A percentile compares a stretch with the other conserved stretches of the same genome.
These are phyloP conservation scores for Enteromius paludinosus DNA, from an alignment of 2,797 vertebrate genomes.

Conservation along the genomic window DNA sequence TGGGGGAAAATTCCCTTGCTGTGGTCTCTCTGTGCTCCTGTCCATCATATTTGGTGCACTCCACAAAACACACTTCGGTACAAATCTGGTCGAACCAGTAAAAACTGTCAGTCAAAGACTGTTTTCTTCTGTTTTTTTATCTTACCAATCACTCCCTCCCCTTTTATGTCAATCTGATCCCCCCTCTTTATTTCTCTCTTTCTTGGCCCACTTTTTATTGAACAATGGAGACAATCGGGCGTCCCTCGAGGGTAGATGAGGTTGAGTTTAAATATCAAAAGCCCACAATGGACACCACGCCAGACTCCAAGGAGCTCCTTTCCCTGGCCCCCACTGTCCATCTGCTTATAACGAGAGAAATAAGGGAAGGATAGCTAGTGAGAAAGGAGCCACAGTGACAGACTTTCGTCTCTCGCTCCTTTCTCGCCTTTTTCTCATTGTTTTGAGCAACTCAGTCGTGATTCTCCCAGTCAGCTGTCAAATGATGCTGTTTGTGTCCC, in stretches of 20 bases:
- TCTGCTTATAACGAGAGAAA: slow-evolving; percentile 71
- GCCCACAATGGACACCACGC: slow-evolving; percentile 60
- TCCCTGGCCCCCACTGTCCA: slow-evolving; percentile 68
- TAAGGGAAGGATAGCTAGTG: slow-evolving; percentile 46
- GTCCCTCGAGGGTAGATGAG: slow-evolving; percentile 69
- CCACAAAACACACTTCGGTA: slow-evolving; percentile 40
- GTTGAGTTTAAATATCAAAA: slow-evolving; percentile 76
- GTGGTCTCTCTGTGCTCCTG: slow-evolving; percentile 16
- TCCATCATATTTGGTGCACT: slow-evolving; percentile 28
- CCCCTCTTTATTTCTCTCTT: slow-evolving; percentile 62
- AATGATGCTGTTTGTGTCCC: slow-evolving; percentile 28
- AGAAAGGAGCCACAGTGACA: slow-evolving; percentile 47
- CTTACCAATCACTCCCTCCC: slow-evolving; percentile 27
- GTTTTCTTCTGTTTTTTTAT: slow-evolving; percentile 30
- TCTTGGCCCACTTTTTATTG: slow-evolving; percentile 74
- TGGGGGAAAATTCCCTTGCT: slow-evolving; percentile 12
- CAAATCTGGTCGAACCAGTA: slow-evolving; percentile 42
- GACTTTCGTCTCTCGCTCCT: slow-evolving; percentile 44
- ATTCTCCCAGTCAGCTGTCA: slow-evolving; percentile 54
- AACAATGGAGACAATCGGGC: slow-evolving; percentile 77
- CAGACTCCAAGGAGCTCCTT: slow-evolving; percentile 65
- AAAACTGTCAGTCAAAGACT: slow-evolving; percentile 38
- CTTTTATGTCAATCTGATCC: slow-evolving; percentile 61
- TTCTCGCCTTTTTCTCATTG: slow-evolving; percentile 56
- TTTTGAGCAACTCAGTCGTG: slow-evolving; percentile 47